Base-by-base conservation (phyloP, 2,888 invertebrate species). In the Argyresthia albistria region DNA sequence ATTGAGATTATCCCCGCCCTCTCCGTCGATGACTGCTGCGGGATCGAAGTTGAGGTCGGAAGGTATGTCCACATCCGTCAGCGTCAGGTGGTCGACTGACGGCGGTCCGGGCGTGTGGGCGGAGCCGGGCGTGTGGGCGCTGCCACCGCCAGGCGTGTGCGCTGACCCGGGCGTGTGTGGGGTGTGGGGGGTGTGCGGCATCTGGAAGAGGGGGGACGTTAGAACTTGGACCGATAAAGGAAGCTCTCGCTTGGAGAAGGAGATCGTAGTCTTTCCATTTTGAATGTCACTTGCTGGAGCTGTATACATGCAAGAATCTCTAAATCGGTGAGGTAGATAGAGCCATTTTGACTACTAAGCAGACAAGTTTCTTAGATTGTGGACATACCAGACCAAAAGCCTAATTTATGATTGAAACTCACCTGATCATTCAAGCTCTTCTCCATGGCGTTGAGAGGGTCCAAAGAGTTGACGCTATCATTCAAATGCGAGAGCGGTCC, bases 21-120 rank as follows among this genome's bases (percentile, higher is more conserved):
- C 97, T 54, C 96, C 96, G 67, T 96, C 97, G 67, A 97, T 97
- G 64, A 96, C 95, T 59, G 96, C 95, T 60, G 96, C 94, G 43
- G 97, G 97, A 83, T 97, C 97, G 74, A 97, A 97, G 82, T 95
- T 95, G 69, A 97, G 90, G 80, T 96, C 96, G 52, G 95, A 94
- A 58, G 95, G 95, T 67, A 95, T 91, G 80, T 95, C 95, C 60
- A 93, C 92, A 62, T 93, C 91, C 54, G 91, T 89, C 55, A 88
- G 73, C 43, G 90, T 89, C 62, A 89, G 90, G 60, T 92, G 89
- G 54, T 94, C 94, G 46, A 95, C 95, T 46, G 95, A 95, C 10
- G 95, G 95, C 43, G 96, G 96, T 57, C 92, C 92, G 6, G 91
- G 91, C 43, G 93, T 93, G 69, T 91, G 91, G 12, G 92, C 93